phyloP scores from a whole-genome alignment of 64 coral and sea anemone genomes.

The Actinia tenebrosa region DNA sequence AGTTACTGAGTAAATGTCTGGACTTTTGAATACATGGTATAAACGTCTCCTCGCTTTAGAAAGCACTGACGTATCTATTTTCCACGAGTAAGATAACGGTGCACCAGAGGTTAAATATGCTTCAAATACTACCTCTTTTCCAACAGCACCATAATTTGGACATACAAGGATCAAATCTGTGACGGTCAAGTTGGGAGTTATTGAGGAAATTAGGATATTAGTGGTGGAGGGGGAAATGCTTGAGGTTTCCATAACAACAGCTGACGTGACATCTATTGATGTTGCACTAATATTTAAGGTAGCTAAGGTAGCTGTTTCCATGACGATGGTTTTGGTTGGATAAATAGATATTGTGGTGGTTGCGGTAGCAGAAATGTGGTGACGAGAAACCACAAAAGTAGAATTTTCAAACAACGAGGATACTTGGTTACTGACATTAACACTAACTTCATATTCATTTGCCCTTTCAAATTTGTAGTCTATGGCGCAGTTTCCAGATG shows the following conservation, averaged over 20 bases:
- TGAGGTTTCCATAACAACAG: background rate
- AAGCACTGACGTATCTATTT: background rate
- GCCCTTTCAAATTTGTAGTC: background rate
- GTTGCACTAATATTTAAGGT: background rate
- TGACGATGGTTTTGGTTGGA: background rate
- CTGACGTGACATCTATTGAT: background rate
- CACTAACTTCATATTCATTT: background rate
- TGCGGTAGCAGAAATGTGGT: background rate
- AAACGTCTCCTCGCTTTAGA: background rate
- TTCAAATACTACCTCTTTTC: background rate
- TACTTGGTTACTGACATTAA: slow-evolving; percentile 1
- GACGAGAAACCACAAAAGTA: background rate
- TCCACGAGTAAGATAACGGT: background rate
- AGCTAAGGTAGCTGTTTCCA: background rate
- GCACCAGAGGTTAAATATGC: background rate
- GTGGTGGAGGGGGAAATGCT: background rate
- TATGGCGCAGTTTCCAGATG: background rate
- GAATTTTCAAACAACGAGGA: background rate
- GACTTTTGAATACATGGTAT: background rate
- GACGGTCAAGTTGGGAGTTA: background rate
- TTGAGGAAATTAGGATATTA: background rate
- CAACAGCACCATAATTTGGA: background rate
- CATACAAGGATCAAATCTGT: background rate
- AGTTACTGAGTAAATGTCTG: background rate
- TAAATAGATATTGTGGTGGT: background rate